A percentile compares a stretch with the other conserved stretches of the same genome.
Evolutionary conservation across 2,888 invertebrate species (phyloP).

Genomic region (Acleris laterana): DNA sequence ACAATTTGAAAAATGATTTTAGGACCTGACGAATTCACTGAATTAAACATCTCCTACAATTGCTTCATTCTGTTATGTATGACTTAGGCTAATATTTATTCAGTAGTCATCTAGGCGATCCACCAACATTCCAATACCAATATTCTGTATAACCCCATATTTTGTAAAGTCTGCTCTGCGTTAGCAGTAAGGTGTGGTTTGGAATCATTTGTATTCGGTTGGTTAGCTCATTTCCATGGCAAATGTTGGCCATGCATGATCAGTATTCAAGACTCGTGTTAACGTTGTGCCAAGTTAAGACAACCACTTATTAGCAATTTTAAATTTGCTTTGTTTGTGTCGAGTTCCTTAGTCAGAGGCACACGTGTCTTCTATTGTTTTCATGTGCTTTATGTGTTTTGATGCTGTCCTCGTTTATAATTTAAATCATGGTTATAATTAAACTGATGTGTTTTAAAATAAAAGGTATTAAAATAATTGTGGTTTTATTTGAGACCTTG

Average conservation of each 20-base stretch:
- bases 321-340: slow-evolving; percentile 70
- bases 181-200: slow-evolving; percentile 30
- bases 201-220: slow-evolving; percentile 40
- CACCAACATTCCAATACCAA: slow-evolving; percentile 25
- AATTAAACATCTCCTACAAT: slow-evolving; percentile 33
- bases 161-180: slow-evolving; percentile 21
- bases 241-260: slow-evolving; percentile 57
- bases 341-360: slow-evolving; percentile 45
- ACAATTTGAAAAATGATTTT: slow-evolving; percentile 3
- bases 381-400: slow-evolving; percentile 18
- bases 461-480: slow-evolving; percentile 27
- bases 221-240: slow-evolving; percentile 49
- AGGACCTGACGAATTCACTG: slow-evolving; percentile 10
- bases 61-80: slow-evolving; percentile 34
- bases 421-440: slow-evolving; percentile 14
- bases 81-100: slow-evolving; percentile 36
- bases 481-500: slow-evolving; percentile 35
- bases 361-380: slow-evolving; percentile 56
- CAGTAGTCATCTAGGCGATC: slow-evolving; percentile 19
- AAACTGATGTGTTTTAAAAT: slow-evolving; percentile 12
- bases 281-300: slow-evolving; percentile 69
- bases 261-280: slow-evolving; percentile 63
- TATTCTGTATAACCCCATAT: background rate
- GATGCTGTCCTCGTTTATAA: slow-evolving; percentile 16
- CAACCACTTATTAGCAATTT: slow-evolving; percentile 75